These are phyloP conservation scores for Acestrorhynchus altus DNA, from an alignment of 2,797 vertebrate genomes.

Conservation along the genomic window DNA sequence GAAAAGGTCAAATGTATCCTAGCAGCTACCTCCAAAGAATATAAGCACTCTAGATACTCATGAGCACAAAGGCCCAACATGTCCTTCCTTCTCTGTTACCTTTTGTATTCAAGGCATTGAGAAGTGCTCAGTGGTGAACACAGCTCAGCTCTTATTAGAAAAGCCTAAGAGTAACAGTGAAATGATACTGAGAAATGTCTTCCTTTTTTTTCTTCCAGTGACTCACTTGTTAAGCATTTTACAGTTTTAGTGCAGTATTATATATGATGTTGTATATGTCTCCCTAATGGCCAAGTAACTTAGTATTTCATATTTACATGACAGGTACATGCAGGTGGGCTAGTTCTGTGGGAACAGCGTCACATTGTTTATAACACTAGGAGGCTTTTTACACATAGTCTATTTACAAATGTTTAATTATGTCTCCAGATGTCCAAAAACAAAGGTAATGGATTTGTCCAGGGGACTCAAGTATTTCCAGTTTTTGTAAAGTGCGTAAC, in stretches of 20 bases:
- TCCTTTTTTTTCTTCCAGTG: neutral
- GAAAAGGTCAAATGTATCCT: slow-evolving; percentile 21
- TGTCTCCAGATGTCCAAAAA: neutral
- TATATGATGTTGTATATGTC: neutral
- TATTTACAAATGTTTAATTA: neutral
- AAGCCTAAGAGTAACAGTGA: neutral
- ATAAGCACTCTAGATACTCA: neutral
- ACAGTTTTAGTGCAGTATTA: neutral
- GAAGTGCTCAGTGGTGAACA: neutral
- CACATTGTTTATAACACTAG: neutral
- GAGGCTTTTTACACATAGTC: neutral
- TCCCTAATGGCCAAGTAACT: neutral
- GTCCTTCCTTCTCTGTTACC: neutral
- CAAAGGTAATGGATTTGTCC: neutral
- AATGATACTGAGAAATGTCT: neutral
- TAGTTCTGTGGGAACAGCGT: neutral
- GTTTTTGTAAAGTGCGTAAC: neutral
- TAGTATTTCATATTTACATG: neutral
- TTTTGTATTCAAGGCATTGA: neutral
- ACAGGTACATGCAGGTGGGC: neutral
- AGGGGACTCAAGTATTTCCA: neutral
- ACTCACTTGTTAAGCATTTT: neutral
- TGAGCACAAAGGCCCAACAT: neutral
- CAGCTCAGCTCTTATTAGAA: neutral
- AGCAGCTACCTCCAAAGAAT: neutral